Base-by-base conservation (phyloP, 1,140 invertebrate species). In the Drosophila baimaii region DNA sequence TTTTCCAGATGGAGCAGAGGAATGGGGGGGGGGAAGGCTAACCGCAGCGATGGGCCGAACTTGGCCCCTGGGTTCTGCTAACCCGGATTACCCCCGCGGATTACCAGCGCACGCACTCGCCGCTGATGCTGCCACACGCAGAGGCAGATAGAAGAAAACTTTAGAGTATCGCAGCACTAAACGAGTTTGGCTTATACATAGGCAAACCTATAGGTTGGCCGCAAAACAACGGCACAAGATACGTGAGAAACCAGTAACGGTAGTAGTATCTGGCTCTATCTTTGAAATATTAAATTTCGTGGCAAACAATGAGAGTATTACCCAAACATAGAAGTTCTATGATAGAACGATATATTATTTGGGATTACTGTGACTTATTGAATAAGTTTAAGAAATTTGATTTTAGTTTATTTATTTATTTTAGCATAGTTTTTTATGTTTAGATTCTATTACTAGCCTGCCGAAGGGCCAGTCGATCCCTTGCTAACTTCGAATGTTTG, bases 151-250 rank as follows among this genome's bases (percentile, higher is more conserved):
- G 15, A 41, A 43, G 33, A 64, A 57, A 65, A 59, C 65, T 66
- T 65, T 59, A 71, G 76, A 73, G 79, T 77, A 51, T 79, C 76
- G 78, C 82, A 72, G 47, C 47, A 35, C 17, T 54, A 77, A 86
- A 86, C 82, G 39, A 77, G 82, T 86, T 86, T 72, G 58, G 49
- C 52, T 86, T 61, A 62, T 63, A 71, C 57, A 62, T 63, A 71
- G 70, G 46, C 82, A 82, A 81, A 79, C 78, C 63, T 86, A 79
- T 86, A 79, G 75, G 62, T 86, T 71, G 71, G 70, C 79, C 70
- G 65, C 66, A 71, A 86, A 64, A 62, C 65, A 69, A 86, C 69
- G 70, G 74, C 44, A 72, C 57, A 65, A 79, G 64, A 61, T 70
- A 75, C 63, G 47, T 75, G 58, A 78, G 75, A 68, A 58, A 58